Percentiles rank a stretch among this genome's conserved stretches.
These are phyloP conservation scores for Petaurus breviceps DNA, from an alignment of 2,113 vertebrate genomes.

Conservation along the genomic window DNA sequence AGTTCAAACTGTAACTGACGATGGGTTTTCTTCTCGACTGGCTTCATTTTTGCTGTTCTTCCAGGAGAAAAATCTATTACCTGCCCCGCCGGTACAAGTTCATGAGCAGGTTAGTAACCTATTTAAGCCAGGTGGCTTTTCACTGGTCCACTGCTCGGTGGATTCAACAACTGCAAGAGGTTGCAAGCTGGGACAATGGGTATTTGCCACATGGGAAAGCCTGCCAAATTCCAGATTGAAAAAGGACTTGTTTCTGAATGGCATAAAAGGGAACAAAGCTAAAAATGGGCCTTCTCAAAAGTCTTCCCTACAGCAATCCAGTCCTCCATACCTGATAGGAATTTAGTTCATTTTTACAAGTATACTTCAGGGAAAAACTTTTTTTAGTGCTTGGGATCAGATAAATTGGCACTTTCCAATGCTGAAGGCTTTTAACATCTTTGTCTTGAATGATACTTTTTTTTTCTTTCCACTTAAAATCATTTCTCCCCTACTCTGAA, in stretches of 20 bases:
- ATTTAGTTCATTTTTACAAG: background rate
- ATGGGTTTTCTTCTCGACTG: slow-evolving; percentile 94
- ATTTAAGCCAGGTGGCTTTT: background rate
- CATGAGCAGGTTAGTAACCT: slow-evolving; percentile 92
- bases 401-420: background rate
- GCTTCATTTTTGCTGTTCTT: slow-evolving; percentile 94
- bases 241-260: background rate
- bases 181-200: slow-evolving; percentile 34
- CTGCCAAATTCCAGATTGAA: background rate
- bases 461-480: background rate
- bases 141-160: background rate
- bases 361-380: background rate
- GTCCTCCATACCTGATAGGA: background rate
- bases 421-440: background rate
- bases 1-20: slow-evolving; percentile 93
- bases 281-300: background rate
- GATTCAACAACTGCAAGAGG: background rate
- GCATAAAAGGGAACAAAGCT: background rate
- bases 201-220: background rate
- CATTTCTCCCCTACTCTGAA: background rate
- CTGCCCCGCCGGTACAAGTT: slow-evolving; percentile 94
- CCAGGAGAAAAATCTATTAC: slow-evolving; percentile 98
- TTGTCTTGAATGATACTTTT: background rate
- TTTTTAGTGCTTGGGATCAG: background rate
- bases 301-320: background rate